Percentiles rank a stretch among this genome's conserved stretches.
Conservation (phyloP, 2,888 invertebrate species). For the Rhyacophila evoluta region DNA sequence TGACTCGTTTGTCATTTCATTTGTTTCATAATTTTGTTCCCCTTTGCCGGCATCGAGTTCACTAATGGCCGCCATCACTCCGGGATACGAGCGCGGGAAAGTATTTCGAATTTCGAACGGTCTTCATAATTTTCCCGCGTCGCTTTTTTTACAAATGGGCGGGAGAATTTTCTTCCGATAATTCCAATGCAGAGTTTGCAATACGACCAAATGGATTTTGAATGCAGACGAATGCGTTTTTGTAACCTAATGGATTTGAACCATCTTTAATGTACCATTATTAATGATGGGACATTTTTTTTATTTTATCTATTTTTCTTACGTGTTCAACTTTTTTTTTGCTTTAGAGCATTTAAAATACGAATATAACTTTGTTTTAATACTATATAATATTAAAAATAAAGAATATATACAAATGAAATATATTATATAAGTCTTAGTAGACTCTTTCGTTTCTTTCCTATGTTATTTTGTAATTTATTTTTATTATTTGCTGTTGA, state of each 20-base stretch:
- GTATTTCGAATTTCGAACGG: neutral
- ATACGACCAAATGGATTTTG: neutral
- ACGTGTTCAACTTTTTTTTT: too few species aligned
- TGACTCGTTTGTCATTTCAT: conserved; percentile 47
- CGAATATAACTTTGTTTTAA: too few species aligned
- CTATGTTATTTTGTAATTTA: too few species aligned
- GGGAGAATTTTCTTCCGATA: neutral
- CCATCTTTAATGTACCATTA: too few species aligned
- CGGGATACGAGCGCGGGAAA: neutral
- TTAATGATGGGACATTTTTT: too few species aligned
- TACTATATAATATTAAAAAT: too few species aligned
- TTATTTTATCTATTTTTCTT: too few species aligned
- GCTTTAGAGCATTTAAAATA: too few species aligned
- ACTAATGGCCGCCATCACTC: conserved; percentile 35
- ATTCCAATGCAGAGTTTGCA: neutral
- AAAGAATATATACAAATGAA: too few species aligned
- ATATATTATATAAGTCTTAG: too few species aligned
- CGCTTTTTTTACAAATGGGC: conserved; percentile 25
- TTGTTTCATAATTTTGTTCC: conserved; percentile 42
- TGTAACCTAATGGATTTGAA: neutral
- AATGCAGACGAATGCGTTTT: neutral
- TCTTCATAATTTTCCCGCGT: conserved; percentile 3
- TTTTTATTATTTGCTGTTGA: too few species aligned
- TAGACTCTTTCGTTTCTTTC: too few species aligned
- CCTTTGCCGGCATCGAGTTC: conserved; percentile 25